Base-by-base conservation (phyloP, 1,140 invertebrate genomes). In the Drosophila pseudoobscura region DNA sequence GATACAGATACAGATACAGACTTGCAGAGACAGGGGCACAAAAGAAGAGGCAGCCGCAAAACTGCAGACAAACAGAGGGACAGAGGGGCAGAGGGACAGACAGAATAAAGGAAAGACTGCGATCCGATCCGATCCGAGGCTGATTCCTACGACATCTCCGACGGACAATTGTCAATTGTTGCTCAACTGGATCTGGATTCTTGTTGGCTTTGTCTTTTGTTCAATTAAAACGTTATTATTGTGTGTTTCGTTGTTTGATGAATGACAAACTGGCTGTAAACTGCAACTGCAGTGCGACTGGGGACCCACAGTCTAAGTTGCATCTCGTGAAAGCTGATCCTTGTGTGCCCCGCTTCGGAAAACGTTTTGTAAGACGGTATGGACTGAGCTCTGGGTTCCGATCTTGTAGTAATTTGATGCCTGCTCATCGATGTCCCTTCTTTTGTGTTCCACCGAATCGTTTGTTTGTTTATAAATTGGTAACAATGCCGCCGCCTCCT, bases 161-260 rank as follows among this genome's bases (percentile, higher is more conserved):
- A 39, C 35, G 35, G 43, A 43, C 56, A 58, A 58, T 58, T 58
- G 69, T 64, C 70, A 80, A 87, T 87, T 87, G 82, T 87, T 74
- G 82, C 59, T 75, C 55, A 70, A 87, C 82, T 70, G 60, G 61
- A 22, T 68, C 60, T 56, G 66, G 58, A 72, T 55, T 61, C 58
- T 71, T 71, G 65, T 50, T 78, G 70, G 55, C 41, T 35, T 57
- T 61, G 74, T 72, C 74, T 87, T 87, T 78, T 87, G 78, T 87
- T 87, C 82, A 87, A 87, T 87, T 87, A 87, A 87, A 88, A 87
- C 74, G 82, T 87, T 87, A 87, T 87, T 85, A 85, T 88, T 82
- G 72, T 75, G 72, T 75, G 62, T 55, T 59, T 58, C 54, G 70
- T 58, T 80, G 52, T 60, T 54, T 60, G 51, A 64, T 79, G 59